Evolutionary conservation across 1,140 invertebrate genomes (phyloP).

Genomic region (Mya arenaria): DNA sequence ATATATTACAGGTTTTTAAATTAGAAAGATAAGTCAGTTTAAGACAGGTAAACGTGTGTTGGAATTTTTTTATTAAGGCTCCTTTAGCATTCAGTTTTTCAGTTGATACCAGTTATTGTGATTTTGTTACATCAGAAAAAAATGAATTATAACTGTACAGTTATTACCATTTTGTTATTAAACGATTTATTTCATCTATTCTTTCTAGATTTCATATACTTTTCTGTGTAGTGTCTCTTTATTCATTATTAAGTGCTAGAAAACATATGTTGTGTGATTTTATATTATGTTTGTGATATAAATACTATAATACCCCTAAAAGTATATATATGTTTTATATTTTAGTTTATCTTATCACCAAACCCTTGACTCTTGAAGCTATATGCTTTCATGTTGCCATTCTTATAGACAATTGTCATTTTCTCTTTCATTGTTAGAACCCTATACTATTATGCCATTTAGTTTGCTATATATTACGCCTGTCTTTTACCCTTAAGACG

Average conservation of each 20-base stretch:
- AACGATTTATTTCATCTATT: neutral
- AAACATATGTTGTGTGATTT: neutral
- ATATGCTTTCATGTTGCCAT: neutral
- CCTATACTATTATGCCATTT: neutral
- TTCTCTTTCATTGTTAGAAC: neutral
- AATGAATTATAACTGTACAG: neutral
- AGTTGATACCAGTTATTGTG: neutral
- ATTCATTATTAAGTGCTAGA: neutral
- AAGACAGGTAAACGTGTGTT: too few relatives aligned
- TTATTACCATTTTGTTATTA: neutral
- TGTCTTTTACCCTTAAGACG: too few relatives aligned
- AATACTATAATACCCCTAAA: neutral
- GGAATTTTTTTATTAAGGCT: neutral
- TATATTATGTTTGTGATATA: slow-evolving; percentile 1
- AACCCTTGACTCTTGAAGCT: neutral
- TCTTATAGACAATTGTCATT: neutral
- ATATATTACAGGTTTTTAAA: too few relatives aligned
- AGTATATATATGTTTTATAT: neutral
- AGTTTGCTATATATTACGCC: neutral
- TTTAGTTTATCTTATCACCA: neutral
- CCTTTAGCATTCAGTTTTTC: neutral
- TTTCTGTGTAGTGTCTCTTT: neutral
- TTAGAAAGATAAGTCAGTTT: too few relatives aligned
- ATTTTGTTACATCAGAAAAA: neutral
- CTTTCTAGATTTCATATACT: neutral